Evolutionary conservation across 2,888 invertebrate genomes (phyloP).

Genomic region (Yponomeuta malinellus): DNA sequence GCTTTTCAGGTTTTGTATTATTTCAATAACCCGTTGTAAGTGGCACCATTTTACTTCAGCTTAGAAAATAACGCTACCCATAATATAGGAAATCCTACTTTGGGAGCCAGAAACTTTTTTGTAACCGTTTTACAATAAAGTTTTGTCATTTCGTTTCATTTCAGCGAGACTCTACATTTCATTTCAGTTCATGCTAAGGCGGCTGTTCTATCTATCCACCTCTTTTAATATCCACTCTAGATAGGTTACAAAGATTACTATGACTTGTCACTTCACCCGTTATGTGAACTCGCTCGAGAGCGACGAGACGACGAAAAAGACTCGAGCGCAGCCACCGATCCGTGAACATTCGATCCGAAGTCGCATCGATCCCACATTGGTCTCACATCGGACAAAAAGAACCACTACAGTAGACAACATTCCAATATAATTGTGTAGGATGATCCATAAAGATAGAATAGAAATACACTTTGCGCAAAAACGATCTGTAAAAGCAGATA

Average conservation of each 20-base stretch:
- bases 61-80: no score
- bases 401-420: not conserved
- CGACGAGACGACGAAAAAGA: not conserved
- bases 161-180: no score
- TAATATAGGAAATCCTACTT: no score
- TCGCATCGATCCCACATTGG: slow-evolving; percentile 1
- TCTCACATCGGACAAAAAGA: not conserved
- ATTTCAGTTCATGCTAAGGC: no score
- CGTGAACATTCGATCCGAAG: slow-evolving; percentile 47
- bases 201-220: not conserved
- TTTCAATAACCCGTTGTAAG: no score
- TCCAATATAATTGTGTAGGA: not conserved
- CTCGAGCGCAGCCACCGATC: slow-evolving; percentile 34
- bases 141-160: no score
- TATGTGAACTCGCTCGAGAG: not conserved
- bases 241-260: not conserved
- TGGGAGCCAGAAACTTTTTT: no score
- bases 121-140: no score
- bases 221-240: not conserved
- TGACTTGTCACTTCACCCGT: not conserved
- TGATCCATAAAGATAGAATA: not conserved
- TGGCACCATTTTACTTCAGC: no score
- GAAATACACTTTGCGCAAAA: not conserved
- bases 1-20: no score
- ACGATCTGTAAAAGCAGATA: no score